Evolutionary conservation across 1,140 invertebrate species (phyloP).

Genomic region (Papilio glaucus): DNA sequence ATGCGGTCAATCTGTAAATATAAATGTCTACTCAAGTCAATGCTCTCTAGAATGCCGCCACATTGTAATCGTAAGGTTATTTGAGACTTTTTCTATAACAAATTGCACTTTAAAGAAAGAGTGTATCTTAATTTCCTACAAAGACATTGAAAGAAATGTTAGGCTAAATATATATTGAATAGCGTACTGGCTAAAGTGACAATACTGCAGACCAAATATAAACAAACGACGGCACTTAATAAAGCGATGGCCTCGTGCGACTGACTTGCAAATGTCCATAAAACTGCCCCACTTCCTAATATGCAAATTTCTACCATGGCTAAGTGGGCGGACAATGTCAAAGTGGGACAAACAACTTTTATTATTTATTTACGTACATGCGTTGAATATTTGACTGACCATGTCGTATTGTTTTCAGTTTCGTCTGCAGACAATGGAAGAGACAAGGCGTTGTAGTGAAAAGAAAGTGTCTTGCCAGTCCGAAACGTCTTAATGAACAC

Average conservation of each 20-base stretch:
- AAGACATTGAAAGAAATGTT: too few species aligned
- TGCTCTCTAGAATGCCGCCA: too few species aligned
- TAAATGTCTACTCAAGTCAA: too few species aligned
- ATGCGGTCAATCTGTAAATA: too few species aligned
- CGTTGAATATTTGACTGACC: conserved; percentile 20
- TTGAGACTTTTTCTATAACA: too few species aligned
- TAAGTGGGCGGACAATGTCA: conserved; percentile 71
- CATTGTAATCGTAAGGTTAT: too few species aligned
- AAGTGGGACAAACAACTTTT: conserved; percentile 62
- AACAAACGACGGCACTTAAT: conserved; percentile 46
- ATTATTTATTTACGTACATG: conserved; percentile 24
- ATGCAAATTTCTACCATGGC: conserved; percentile 73
- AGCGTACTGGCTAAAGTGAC: background rate
- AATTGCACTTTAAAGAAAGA: too few species aligned
- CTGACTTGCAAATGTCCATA: conserved; percentile 64
- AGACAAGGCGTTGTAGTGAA: background rate
- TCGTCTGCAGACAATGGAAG: conserved; percentile 5
- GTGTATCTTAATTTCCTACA: too few species aligned
- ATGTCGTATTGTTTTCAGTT: conserved; percentile 12
- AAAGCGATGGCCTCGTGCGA: conserved; percentile 58
- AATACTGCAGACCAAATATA: conserved; percentile 35
- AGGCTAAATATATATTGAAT: background rate
- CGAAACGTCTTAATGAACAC: background rate
- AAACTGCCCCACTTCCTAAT: conserved; percentile 76
- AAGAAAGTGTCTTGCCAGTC: background rate